These are phyloP conservation scores for Apaloderma vittatum DNA, from an alignment of 2,113 vertebrate species.

Conservation along the genomic window DNA sequence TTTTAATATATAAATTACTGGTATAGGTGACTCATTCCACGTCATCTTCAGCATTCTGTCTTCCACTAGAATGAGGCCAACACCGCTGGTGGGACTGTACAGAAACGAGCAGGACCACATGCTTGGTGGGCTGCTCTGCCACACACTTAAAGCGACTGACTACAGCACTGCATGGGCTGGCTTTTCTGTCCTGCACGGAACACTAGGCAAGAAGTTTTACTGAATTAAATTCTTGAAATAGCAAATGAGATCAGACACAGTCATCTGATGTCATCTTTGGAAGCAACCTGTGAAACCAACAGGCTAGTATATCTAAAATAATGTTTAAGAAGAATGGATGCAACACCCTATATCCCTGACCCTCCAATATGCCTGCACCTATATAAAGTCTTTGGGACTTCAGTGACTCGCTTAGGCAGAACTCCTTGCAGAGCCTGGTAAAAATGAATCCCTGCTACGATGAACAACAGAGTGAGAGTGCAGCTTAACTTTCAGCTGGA, in stretches of 20 bases:
- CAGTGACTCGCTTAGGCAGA: not conserved
- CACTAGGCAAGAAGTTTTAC: not conserved
- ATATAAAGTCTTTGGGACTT: not conserved
- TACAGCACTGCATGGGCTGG: not conserved
- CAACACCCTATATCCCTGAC: not conserved
- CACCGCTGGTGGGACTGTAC: not conserved
- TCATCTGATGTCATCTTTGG: not conserved
- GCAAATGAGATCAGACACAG: not conserved
- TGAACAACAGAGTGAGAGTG: not conserved
- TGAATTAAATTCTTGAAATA: not conserved
- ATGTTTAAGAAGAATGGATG: not conserved
- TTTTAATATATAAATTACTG: not conserved
- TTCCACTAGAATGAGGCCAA: not conserved
- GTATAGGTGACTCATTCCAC: not conserved
- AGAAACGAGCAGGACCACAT: not conserved
- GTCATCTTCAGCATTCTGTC: not conserved
- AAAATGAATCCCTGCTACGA: not conserved
- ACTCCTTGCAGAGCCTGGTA: not conserved
- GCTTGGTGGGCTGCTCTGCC: not conserved
- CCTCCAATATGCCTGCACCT: accelerated
- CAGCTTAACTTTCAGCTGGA: not conserved
- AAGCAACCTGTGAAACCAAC: not conserved
- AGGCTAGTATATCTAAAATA: not conserved
- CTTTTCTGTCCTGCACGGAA: not conserved
- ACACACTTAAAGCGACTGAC: not conserved